Evolutionary conservation across 2,888 invertebrate genomes (phyloP).

Genomic region (Acanthosepion esculentum): DNA sequence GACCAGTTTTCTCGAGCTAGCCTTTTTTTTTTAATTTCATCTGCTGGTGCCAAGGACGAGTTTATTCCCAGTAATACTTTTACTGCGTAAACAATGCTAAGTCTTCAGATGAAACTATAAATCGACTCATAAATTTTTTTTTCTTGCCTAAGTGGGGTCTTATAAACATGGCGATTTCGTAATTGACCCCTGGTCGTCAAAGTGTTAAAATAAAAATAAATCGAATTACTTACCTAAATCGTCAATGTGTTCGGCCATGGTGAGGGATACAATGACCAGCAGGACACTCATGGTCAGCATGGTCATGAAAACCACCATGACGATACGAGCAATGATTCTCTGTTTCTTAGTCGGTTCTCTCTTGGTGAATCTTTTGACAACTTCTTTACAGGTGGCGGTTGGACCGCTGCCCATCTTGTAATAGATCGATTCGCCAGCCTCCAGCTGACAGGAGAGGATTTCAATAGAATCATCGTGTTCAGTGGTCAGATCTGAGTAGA

Average conservation of each 20-base stretch:
- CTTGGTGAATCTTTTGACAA: conserved; percentile 41
- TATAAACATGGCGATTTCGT: too few species aligned
- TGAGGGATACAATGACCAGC: conserved; percentile 89
- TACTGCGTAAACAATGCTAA: too few species aligned
- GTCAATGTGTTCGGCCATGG: conserved; percentile 95
- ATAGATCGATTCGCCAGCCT: conserved; percentile 40
- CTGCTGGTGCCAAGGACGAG: too few species aligned
- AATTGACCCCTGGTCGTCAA: not conserved
- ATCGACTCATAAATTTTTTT: too few species aligned
- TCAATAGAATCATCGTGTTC: conserved; percentile 40
- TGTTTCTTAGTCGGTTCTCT: conserved; percentile 55
- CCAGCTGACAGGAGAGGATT: conserved; percentile 43
- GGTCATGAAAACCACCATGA: conserved; percentile 90
- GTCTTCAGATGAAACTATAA: too few species aligned
- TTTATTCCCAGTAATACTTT: too few species aligned
- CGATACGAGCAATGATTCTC: conserved; percentile 79
- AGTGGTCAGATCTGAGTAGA: conserved; percentile 4
- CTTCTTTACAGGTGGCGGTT: conserved; percentile 24
- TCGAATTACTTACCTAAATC: conserved; percentile 86
- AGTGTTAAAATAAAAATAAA: not conserved
- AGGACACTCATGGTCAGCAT: conserved; percentile 90
- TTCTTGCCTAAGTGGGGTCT: too few species aligned
- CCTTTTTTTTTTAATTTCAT: too few species aligned
- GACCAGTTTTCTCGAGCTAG: too few species aligned
- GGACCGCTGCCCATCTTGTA: conserved; percentile 40